These are phyloP conservation scores for Apodemus speciosus DNA, from an alignment of 2,113 vertebrate species.

Conservation along the genomic window DNA sequence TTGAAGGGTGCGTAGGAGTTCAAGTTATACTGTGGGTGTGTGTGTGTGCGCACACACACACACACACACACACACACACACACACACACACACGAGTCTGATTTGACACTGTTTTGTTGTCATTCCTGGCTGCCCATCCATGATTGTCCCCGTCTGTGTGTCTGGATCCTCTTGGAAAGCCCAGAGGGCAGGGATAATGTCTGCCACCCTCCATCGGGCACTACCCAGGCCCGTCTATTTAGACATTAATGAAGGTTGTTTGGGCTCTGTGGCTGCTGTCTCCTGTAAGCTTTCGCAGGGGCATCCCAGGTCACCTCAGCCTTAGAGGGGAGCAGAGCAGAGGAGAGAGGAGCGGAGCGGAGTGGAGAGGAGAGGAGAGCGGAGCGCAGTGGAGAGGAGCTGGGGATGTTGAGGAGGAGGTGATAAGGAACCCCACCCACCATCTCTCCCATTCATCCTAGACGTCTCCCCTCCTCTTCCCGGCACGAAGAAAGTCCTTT, in stretches of 20 bases:
- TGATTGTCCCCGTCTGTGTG: constrained; percentile 39
- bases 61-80: neutral
- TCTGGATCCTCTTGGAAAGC: constrained; percentile 61
- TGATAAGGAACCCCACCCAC: neutral
- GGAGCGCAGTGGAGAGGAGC: neutral
- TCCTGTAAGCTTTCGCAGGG: neutral
- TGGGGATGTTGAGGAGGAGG: neutral
- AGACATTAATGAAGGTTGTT: constrained; percentile 53
- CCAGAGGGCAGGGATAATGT: constrained; percentile 62
- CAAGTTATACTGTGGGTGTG: too few species aligned
- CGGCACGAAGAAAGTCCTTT: neutral
- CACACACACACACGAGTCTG: neutral
- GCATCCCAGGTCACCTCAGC: neutral
- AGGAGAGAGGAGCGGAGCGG: too few species aligned
- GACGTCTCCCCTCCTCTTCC: neutral
- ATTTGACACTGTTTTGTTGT: constrained; percentile 19
- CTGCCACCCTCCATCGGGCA: constrained; percentile 60
- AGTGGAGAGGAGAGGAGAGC: too few species aligned
- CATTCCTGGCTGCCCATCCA: neutral
- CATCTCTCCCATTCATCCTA: neutral
- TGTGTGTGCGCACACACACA: neutral
- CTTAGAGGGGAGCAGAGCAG: too few species aligned
- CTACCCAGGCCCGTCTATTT: constrained; percentile 61
- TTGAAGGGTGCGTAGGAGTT: constrained; percentile 64
- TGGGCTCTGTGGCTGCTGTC: neutral